Evolutionary conservation across 23 tunicate species (phyloP).

Genomic region (Oikopleura dioica): DNA sequence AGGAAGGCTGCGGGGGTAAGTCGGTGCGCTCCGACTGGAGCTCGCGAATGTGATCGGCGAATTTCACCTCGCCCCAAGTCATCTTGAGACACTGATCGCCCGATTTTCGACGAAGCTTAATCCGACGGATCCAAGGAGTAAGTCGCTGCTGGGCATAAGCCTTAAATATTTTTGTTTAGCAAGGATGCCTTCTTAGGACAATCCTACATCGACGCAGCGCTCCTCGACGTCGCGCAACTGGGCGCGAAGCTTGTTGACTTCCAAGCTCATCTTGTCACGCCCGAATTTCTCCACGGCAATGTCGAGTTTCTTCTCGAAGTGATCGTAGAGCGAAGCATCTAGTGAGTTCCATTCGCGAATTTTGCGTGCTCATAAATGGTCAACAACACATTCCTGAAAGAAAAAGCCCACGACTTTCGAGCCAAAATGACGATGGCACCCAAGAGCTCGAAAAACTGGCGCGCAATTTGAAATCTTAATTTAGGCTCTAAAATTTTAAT

Average conservation of each 20-base stretch:
- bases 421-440: too few relatives aligned
- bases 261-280: conserved; percentile 24
- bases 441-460: too few relatives aligned
- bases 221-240: conserved; percentile 19
- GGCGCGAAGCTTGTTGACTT: conserved; percentile 20
- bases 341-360: conserved; percentile 51
- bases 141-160: conserved; percentile 28
- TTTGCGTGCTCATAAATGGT: not conserved
- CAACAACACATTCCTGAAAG: not conserved
- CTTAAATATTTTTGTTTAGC: not conserved
- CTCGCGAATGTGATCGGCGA: conserved; percentile 12
- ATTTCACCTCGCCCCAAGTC: conserved; percentile 83
- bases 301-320: conserved; percentile 30
- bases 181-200: not conserved
- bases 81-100: conserved; percentile 42
- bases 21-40: not conserved
- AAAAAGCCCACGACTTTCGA: too few relatives aligned
- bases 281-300: conserved; percentile 42
- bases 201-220: conserved; percentile 16
- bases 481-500: too few relatives aligned
- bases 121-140: conserved; percentile 70
- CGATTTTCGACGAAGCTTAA: conserved; percentile 26
- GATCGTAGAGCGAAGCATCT: conserved; percentile 37
- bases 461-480: too few relatives aligned
- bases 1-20: not conserved